phyloP scores from a whole-genome alignment of 2,113 vertebrate species.

The Muntiacus reevesi region DNA sequence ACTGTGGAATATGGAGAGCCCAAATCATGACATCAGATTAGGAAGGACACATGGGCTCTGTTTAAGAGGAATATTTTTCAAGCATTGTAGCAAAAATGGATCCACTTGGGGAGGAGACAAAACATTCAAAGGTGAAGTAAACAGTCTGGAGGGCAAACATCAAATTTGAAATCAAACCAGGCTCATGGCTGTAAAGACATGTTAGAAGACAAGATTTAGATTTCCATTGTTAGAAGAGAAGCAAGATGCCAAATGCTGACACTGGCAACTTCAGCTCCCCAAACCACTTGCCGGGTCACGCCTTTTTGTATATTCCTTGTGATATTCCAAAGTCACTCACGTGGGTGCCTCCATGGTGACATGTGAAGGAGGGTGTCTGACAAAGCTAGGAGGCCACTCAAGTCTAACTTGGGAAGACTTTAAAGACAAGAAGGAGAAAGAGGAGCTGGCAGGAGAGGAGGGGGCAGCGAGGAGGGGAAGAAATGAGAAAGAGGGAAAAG shows the following conservation, averaged over 20 bases:
- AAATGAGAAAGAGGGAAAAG: neutral
- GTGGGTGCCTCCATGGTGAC: fast-evolving
- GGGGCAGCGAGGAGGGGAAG: neutral
- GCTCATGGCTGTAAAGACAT: neutral
- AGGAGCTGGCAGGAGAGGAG: neutral
- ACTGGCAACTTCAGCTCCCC: neutral
- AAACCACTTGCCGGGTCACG: neutral
- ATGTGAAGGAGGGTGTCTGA: neutral
- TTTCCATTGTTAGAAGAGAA: neutral
- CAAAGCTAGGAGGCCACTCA: neutral
- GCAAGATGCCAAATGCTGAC: neutral
- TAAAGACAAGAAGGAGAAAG: neutral
- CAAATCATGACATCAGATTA: neutral
- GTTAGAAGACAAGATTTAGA: neutral
- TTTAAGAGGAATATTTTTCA: neutral
- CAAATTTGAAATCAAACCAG: neutral
- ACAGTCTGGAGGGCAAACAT: neutral
- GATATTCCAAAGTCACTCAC: neutral
- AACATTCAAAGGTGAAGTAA: neutral
- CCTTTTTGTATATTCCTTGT: neutral
- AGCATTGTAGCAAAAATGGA: neutral
- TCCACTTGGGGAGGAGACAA: neutral
- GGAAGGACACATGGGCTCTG: neutral
- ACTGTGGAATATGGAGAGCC: neutral
- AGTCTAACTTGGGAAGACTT: neutral